Evolutionary conservation across 1,140 invertebrate genomes (phyloP), one percentile per base, ranked within the genome.

Genomic region (Drosophila simulans): DNA sequence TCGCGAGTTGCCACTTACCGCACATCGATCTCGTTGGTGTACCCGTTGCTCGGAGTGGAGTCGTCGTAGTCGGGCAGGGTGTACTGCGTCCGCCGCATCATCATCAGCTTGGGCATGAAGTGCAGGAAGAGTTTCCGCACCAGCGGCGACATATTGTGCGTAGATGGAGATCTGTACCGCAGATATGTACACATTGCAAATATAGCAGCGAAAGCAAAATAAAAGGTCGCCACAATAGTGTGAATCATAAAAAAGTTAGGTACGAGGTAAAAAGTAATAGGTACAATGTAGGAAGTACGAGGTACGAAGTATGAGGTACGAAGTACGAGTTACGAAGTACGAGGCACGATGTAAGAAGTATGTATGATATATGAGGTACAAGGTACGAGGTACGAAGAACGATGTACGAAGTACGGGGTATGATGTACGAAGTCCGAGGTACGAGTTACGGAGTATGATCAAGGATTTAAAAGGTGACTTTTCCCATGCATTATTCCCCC

Each of bases 101-200:
- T 96, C 59, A 98, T 93, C 13, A 98, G 92, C 62, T 96, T 95
- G 10, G 97, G 97, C 96, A 98, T 97, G 83, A 97, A 95, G 80
- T 97, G 95, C 8, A 98, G 93, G 93, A 99, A 99, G 57, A 99
- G 93, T 85, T 95, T 95, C 88, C 95, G 95, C 74, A 98, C 96
- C 95, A 96, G 96, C 0, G 97, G 96, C 0, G 97, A 96, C 97
- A 99, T 98, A 75, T 96, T 97, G 93, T 99, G 98, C 0, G 98
- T 99, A 11, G 98, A 97, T 25, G 99, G 98, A 4, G 98, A 99
- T 91, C 97, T 98, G 86, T 55, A 48, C 52, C 46, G 17, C n/a
- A 15, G 55, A 37, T 15, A 53, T 34, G 46, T 77, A 63, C 57
- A 35, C 35, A 68, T 60, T 43, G 22, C 27, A 48, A 48, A 58